Conservation (phyloP, 2,888 invertebrate genomes). For the Nephrotoma flavescens region DNA sequence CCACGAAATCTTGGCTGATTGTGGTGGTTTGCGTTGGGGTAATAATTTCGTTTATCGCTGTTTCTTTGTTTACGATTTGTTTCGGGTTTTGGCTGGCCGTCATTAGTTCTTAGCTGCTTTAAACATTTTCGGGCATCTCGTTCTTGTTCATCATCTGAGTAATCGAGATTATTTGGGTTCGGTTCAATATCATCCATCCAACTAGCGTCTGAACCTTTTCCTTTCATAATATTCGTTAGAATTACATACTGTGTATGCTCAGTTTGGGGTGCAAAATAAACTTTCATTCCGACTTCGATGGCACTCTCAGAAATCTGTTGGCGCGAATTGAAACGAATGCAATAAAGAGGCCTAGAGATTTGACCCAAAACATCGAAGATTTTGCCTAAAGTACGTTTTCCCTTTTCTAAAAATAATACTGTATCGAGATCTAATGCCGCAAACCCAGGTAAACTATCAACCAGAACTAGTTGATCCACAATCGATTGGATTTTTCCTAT, state of each 20-base stretch:
- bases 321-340: constrained; percentile 72
- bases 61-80: not conserved
- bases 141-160: constrained; percentile 83
- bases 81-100: not conserved
- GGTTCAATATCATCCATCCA: constrained; percentile 74
- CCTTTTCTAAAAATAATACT: constrained; percentile 69
- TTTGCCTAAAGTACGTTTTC: constrained; percentile 57
- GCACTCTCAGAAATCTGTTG: constrained; percentile 58
- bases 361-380: constrained; percentile 89
- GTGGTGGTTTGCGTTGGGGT: not conserved
- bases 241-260: constrained; percentile 64
- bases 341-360: constrained; percentile 72
- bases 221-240: constrained; percentile 51
- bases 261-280: constrained; percentile 71
- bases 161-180: constrained; percentile 56
- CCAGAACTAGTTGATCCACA: constrained; percentile 62
- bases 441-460: constrained; percentile 52
- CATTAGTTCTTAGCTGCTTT: constrained; percentile 13
- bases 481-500: constrained; percentile 58
- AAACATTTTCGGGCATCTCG: constrained; percentile 33
- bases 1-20: not conserved
- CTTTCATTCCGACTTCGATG: constrained; percentile 50
- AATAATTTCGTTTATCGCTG: not conserved
- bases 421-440: constrained; percentile 77
- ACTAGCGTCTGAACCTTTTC: constrained; percentile 77